Base-by-base conservation (phyloP, 1,140 invertebrate species). In the Hycleus phaleratus region DNA sequence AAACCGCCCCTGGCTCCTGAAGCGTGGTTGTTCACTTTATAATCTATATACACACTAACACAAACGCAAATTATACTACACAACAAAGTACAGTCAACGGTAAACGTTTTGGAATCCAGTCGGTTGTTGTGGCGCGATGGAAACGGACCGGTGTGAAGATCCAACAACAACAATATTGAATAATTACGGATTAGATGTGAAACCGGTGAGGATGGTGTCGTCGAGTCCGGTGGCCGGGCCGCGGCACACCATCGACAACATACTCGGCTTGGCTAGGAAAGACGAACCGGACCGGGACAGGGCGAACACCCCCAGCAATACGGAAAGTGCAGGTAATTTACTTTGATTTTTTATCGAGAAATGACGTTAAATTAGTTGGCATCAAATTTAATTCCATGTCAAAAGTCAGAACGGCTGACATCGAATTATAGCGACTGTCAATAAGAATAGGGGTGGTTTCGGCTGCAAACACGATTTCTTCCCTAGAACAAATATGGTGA, bases 231-330 rank as follows among this genome's bases (percentile, higher is more conserved):
- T 59, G 50, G 56, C 65, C 44, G 73, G 74, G 24, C 74, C 74
- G 3, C 60, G 74, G 56, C 74, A 76, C 50, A 76, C 74, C 25
- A 76, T 76, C 25, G 74, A 76, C 56, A 73, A 75, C 52, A 76
- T 76, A 32, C 63, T 76, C 12, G 74, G 74, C 56, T 64, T 76
- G 50, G 69, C 59, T 18, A 49, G 66, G 46, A 69, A 70, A 38
- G 66, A 68, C 40, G 61, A 70, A 45, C 56, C 49, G 3, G 61
- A 68, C 7, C 45, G 58, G 32, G 40, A 73, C 46, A 58, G 70
- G n/a, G 58, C 70, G 7, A 59, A 61, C 51, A 69, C 67, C 39
- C 67, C 71, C 11, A 69, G 69, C 58, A 73, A 70, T 50, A 66
- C 60, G 25, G 72, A 73, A 65, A 72, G 71, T 60, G 71, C 71